Evolutionary conservation across 2,797 vertebrate genomes (phyloP), one percentile per base, ranked within the genome.

Genomic region (Macropus fuliginosus): DNA sequence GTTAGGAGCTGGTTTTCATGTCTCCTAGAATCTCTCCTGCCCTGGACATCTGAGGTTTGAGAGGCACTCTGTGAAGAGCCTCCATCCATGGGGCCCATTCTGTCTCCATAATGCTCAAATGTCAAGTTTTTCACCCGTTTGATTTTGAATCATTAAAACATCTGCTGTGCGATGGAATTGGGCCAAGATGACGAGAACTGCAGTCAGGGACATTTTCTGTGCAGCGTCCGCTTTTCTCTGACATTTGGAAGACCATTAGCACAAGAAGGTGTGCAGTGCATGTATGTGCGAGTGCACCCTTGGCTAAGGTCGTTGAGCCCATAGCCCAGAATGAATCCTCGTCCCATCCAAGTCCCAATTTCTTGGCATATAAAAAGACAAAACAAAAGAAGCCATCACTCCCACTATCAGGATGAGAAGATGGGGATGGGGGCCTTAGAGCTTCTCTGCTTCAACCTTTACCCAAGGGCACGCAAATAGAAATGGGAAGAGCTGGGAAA

Each of bases 391-490:
- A 91, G 50, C 11, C 18, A 3, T n/a, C 6, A 5, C n/a, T 81
- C n/a, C n/a, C 5, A 40, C 18, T 81, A n/a, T 81, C n/a, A 40
- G n/a, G 18, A 81, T 40, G 55, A 27, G 18, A 9, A 1, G 52
- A 2, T 0, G 3, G 52, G 40, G 8, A 0, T 10, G 2, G 54
- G 54, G 0, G 0, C 27, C 56, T 29, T 57, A 8, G n/a, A 27
- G 11, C 2, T 46, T 52, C 28, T 74, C 62, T 66, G 34, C 66
- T 1, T 31, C 1, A 21, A 3, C 11, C 2, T 4, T 46, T 6
- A 0, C 8, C 56, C 0, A 27, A 90, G 62, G 54, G 40, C 12
- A 46, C 59, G 52, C 46, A 55, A 94, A 21, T 21, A 40, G 66
- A 74, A 21, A 9, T 18, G 18, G n/a, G 66, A n/a, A 74, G 16